Conservation (phyloP, 2,888 invertebrate genomes). For the Petrolisthes cinctipes region DNA sequence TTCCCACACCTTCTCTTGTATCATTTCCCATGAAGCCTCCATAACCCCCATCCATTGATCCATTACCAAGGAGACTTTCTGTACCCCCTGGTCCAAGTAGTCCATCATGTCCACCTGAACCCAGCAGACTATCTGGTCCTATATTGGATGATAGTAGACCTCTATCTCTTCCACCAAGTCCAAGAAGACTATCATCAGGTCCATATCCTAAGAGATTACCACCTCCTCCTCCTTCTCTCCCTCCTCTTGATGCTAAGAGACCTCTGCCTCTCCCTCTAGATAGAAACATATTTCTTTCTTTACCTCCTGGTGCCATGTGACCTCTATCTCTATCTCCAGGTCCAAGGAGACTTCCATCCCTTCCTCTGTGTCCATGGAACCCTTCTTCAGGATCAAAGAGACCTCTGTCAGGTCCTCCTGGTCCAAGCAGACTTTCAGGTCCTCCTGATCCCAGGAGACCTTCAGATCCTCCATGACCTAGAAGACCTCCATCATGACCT, state of each 20-base stretch:
- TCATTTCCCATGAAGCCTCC: background rate
- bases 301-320: background rate
- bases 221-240: background rate
- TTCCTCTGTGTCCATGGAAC: background rate
- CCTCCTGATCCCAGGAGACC: constrained; percentile 5
- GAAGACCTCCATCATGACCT: constrained; percentile 14
- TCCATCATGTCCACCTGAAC: too few species aligned
- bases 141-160: too few species aligned
- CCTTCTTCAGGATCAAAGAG: background rate
- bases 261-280: background rate
- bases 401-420: background rate
- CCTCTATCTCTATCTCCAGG: background rate
- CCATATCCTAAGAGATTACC: background rate
- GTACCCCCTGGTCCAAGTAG: too few species aligned
- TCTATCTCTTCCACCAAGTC: too few species aligned
- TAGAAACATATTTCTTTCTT: background rate
- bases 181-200: background rate
- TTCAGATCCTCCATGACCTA: constrained; percentile 16
- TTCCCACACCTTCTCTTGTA: background rate
- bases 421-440: constrained; percentile 18
- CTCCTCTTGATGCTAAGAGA: background rate
- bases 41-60: background rate
- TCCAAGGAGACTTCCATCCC: background rate
- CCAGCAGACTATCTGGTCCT: too few species aligned
- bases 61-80: too few species aligned